Base-by-base conservation (phyloP, 2,888 invertebrate species). In the Octonoba sinensis region DNA sequence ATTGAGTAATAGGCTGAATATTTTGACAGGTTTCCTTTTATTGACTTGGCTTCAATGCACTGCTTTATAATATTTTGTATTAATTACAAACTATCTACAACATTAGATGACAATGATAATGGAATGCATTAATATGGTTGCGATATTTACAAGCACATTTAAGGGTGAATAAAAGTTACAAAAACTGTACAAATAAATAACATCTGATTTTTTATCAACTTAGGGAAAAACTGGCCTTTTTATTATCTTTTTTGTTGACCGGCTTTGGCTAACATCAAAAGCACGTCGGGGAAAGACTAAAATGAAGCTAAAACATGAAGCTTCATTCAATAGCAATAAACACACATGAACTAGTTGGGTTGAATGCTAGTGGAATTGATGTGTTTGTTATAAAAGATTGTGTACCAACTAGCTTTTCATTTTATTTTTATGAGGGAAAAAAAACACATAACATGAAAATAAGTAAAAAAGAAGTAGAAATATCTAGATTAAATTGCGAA, bases 151-250 rank as follows among this genome's bases (percentile, higher is more conserved):
- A 65, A 49, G 49, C 49, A 65, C 47, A 24, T 49, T 46, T 65
- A 65, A 49, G 65, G 49, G 22, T 65, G 16, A 64, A 64, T 49
- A 47, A 65, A 18, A 15, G 8, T 22, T n/a, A 46, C 24, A 20
- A 64, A 64, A 65, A 65, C 65, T 65, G 65, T 65, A 65, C 65
- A 65, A 65, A 65, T 65, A 65, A 65, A 65, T 65, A 49, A 64
- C 36, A 36, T 36, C 36, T 8, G 36, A 36, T 36, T 36, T n/a
- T n/a, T 36, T 11, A 36, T 36, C 36, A 36, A 36, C 36, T 27
- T 15, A 57, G 22, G 18, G 20, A n/a, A 57, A 60, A 60, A n/a
- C n/a, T n/a, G n/a, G n/a, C n/a, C n/a, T n/a, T n/a, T n/a, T n/a
- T n/a, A n/a, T n/a, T n/a, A n/a, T 60, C 24, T 1, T 36, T 36